Base-by-base conservation (phyloP, 2,888 invertebrate species). In the Drosophila demipolita region DNA sequence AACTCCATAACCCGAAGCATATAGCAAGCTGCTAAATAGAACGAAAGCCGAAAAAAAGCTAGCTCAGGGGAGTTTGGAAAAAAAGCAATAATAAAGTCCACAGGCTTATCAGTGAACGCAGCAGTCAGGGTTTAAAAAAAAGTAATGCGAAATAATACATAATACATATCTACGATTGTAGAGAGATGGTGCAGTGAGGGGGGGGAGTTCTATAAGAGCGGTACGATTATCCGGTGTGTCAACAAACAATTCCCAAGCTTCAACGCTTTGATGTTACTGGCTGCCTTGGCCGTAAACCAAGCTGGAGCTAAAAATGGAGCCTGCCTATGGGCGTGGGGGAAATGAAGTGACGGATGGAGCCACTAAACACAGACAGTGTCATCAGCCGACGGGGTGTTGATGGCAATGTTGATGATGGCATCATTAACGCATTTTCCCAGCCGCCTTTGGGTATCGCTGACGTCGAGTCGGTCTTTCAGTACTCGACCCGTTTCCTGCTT, bases 171-270 rank as follows among this genome's bases (percentile, higher is more conserved):
- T 50, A 57, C 20, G 66, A 9, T 59, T 35, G n/a, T 15, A n/a
- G 32, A 50, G 26, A 52, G 60, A 49, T 48, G 49, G 54, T n/a
- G 8, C 36, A 55, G 42, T 48, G n/a, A 45, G 26, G 45, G 50
- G 26, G 26, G 52, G n/a, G 60, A 70, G 55, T 62, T 67, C 54
- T 75, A 20, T 42, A 20, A 40, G 71, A 66, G 62, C 75, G 76
- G 74, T 77, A 75, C 85, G 78, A 75, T 90, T 86, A 91, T 91
- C 91, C 90, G 89, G 86, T 90, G 91, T 91, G 91, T 86, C 82
- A 91, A 89, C 92, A 91, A 91, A 89, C 92, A 91, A 91, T 91
- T 91, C 86, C 87, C 91, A 91, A 82, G 91, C 91, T 84, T 91
- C 78, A 91, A 91, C 91, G 89, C 91, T 91, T 91, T 91, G 91